These are phyloP conservation scores for Brachionus asplanchnoidis DNA, from an alignment of 1,140 invertebrate genomes.

Conservation along the genomic window DNA sequence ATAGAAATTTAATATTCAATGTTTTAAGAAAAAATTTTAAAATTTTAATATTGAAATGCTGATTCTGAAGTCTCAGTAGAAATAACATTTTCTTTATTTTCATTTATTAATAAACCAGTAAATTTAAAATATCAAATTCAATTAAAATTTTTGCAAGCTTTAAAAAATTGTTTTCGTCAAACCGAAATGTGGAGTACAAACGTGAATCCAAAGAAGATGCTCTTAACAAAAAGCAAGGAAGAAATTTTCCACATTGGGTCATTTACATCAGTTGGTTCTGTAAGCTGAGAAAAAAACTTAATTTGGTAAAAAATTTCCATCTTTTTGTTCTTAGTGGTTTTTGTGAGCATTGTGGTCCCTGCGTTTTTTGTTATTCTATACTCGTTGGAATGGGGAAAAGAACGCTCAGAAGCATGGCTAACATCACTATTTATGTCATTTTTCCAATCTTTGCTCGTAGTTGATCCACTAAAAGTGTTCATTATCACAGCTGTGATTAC, in stretches of 20 bases:
- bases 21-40: too few species aligned
- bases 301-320: background rate
- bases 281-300: slow-evolving; percentile 44
- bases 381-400: slow-evolving; percentile 56
- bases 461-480: slow-evolving; percentile 58
- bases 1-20: too few species aligned
- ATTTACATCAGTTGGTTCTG: slow-evolving; percentile 53
- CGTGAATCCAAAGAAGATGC: slow-evolving; percentile 37
- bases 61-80: too few species aligned
- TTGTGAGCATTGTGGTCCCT: slow-evolving; percentile 48
- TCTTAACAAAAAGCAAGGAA: slow-evolving; percentile 47
- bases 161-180: background rate
- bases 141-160: background rate
- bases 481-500: slow-evolving; percentile 60
- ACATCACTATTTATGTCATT: slow-evolving; percentile 54
- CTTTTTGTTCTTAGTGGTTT: slow-evolving; percentile 46
- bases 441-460: slow-evolving; percentile 54
- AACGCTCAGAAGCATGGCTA: slow-evolving; percentile 56
- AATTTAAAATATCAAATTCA: background rate
- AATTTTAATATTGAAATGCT: too few species aligned
- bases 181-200: slow-evolving; percentile 43
- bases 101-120: too few species aligned
- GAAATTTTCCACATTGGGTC: slow-evolving; percentile 53
- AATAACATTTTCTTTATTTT: too few species aligned
- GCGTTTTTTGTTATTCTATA: slow-evolving; percentile 56